These are phyloP conservation scores for Marmota monax DNA, from an alignment of 2,113 vertebrate genomes.

Conservation along the genomic window DNA sequence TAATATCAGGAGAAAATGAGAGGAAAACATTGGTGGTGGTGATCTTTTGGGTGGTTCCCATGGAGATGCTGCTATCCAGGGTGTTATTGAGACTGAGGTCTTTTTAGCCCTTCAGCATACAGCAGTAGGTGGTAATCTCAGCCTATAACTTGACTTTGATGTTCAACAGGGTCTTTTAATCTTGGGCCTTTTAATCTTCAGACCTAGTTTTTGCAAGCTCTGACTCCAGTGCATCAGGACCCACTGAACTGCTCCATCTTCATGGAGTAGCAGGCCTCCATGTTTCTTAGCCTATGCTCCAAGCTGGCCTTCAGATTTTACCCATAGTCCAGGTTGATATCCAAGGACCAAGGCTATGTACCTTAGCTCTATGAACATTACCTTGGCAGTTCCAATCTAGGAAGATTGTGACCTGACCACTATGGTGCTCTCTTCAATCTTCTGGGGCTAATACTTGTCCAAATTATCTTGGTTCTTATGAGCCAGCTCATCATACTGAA, in stretches of 20 bases:
- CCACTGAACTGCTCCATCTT: conserved; percentile 90
- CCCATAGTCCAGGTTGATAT: conserved; percentile 93
- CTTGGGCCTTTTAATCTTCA: conserved; percentile 92
- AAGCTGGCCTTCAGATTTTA: conserved; percentile 91
- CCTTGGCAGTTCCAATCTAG: conserved; percentile 88
- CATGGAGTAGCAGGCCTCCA: conserved; percentile 87
- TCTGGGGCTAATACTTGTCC: conserved; percentile 91
- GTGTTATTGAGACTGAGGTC: conserved; percentile 92
- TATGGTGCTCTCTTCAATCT: conserved; percentile 92
- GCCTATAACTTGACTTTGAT: conserved; percentile 94
- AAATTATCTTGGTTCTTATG: conserved; percentile 91
- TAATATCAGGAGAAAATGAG: neutral
- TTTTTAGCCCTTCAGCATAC: conserved; percentile 91
- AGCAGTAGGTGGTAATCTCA: conserved; percentile 92
- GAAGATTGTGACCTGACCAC: conserved; percentile 91
- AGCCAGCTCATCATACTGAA: neutral
- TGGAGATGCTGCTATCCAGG: conserved; percentile 83
- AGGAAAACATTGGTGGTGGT: conserved; percentile 18
- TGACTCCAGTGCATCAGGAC: conserved; percentile 87
- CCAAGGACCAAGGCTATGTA: conserved; percentile 91
- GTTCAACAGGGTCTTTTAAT: conserved; percentile 91
- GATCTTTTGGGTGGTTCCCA: conserved; percentile 70
- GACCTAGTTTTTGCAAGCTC: conserved; percentile 88
- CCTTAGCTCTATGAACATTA: conserved; percentile 86
- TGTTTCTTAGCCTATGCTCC: conserved; percentile 90